Conservation (phyloP, 2,888 invertebrate genomes). For the Drosophila testacea region DNA sequence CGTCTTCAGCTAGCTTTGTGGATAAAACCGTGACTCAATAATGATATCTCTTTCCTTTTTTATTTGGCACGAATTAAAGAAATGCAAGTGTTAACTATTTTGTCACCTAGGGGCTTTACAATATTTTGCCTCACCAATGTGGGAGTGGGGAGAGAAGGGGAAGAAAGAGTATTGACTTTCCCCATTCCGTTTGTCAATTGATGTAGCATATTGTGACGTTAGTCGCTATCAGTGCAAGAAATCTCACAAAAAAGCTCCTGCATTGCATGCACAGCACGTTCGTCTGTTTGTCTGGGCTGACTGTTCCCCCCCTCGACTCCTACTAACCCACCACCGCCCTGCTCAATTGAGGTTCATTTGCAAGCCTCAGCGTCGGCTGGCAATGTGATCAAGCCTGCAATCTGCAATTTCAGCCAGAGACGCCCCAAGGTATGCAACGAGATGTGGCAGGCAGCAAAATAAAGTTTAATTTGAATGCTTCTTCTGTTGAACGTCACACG, state of each 20-base stretch:
- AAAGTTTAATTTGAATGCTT: conserved; percentile 81
- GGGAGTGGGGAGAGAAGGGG: background rate
- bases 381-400: conserved; percentile 81
- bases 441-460: conserved; percentile 64
- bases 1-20: conserved; percentile 26
- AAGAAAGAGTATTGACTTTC: background rate
- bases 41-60: conserved; percentile 2
- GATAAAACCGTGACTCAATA: conserved; percentile 1
- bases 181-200: conserved; percentile 61
- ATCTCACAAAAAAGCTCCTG: conserved; percentile 75
- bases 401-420: conserved; percentile 77
- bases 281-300: conserved; percentile 70
- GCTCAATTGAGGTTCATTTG: conserved; percentile 65
- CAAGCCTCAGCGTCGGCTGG: conserved; percentile 59
- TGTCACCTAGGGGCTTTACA: conserved; percentile 18
- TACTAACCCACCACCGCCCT: background rate
- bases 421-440: conserved; percentile 75
- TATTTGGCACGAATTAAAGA: conserved; percentile 1
- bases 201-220: conserved; percentile 78
- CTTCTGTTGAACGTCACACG: conserved; percentile 32
- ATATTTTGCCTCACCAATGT: conserved; percentile 25
- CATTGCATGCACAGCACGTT: conserved; percentile 80
- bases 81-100: conserved; percentile 51
- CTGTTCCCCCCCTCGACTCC: background rate
- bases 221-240: conserved; percentile 68